Conservation (phyloP, 2,888 invertebrate genomes). For the Thereva unica region DNA sequence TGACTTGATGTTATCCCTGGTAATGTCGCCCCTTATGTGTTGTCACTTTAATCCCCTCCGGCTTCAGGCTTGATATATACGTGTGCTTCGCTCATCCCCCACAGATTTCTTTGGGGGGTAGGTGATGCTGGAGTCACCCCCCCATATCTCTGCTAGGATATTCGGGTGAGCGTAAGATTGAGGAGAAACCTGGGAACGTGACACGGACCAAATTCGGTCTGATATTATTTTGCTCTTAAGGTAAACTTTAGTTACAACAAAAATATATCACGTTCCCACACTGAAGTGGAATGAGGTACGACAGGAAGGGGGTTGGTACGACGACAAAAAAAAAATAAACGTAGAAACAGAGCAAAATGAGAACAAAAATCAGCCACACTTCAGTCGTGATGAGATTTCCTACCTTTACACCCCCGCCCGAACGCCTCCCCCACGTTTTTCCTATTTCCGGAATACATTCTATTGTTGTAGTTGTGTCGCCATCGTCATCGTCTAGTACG, state of each 20-base stretch:
- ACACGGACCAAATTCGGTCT: conserved; percentile 34
- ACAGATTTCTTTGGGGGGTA: too few relatives aligned
- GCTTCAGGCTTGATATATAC: conserved; percentile 33
- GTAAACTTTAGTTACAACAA: conserved; percentile 33
- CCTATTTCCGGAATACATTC: too few relatives aligned
- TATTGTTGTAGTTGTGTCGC: too few relatives aligned
- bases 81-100: conserved; percentile 3
- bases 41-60: conserved; percentile 41
- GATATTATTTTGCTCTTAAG: conserved; percentile 25
- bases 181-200: conserved; percentile 34
- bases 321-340: conserved; percentile 27
- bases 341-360: conserved; percentile 33
- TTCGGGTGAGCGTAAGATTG: conserved; percentile 3
- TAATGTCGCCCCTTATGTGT: conserved; percentile 36
- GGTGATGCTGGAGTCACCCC: too few relatives aligned
- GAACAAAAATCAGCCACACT: conserved; percentile 36
- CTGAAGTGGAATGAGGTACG: background rate
- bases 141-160: background rate
- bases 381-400: conserved; percentile 38
- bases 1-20: conserved; percentile 42
- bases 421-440: too few relatives aligned
- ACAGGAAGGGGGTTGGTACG: background rate
- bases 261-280: conserved; percentile 35
- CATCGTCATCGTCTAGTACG: too few relatives aligned
- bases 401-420: too few relatives aligned